These are phyloP conservation scores for Nannoperca obscura DNA, from an alignment of 2,797 vertebrate species.

Conservation along the genomic window DNA sequence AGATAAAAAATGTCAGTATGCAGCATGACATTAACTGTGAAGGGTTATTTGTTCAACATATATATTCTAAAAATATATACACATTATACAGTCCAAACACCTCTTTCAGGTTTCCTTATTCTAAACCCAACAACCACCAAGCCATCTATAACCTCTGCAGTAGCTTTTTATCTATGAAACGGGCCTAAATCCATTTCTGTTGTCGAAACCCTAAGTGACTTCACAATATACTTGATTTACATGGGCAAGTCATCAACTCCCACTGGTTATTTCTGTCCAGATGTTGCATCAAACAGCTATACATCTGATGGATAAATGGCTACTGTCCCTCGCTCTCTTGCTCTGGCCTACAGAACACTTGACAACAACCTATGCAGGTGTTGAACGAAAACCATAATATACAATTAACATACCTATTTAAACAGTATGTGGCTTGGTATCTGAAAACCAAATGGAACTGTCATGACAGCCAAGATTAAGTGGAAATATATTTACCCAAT, in stretches of 20 bases:
- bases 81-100: neutral
- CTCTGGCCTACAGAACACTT: neutral
- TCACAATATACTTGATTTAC: conserved; percentile 5
- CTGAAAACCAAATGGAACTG: conserved; percentile 26
- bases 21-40: neutral
- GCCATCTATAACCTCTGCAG: neutral
- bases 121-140: neutral
- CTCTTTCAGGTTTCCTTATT: conserved; percentile 9
- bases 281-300: conserved; percentile 9
- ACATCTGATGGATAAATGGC: conserved; percentile 21
- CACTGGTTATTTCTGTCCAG: conserved; percentile 14
- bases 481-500: conserved; percentile 13
- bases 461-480: conserved; percentile 16
- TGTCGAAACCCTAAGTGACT: neutral
- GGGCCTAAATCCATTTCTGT: neutral
- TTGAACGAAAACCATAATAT: conserved; percentile 9
- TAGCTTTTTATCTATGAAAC: neutral
- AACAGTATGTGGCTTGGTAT: conserved; percentile 1
- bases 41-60: conserved; percentile 1
- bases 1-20: neutral
- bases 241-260: conserved; percentile 1
- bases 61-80: neutral
- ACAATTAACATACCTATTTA: conserved; percentile 8
- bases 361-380: neutral
- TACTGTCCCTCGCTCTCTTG: neutral